Percentiles rank a stretch among this genome's conserved stretches.
Evolutionary conservation across 2,797 vertebrate species (phyloP).

Genomic region (Stomatorhinus walkeri): DNA sequence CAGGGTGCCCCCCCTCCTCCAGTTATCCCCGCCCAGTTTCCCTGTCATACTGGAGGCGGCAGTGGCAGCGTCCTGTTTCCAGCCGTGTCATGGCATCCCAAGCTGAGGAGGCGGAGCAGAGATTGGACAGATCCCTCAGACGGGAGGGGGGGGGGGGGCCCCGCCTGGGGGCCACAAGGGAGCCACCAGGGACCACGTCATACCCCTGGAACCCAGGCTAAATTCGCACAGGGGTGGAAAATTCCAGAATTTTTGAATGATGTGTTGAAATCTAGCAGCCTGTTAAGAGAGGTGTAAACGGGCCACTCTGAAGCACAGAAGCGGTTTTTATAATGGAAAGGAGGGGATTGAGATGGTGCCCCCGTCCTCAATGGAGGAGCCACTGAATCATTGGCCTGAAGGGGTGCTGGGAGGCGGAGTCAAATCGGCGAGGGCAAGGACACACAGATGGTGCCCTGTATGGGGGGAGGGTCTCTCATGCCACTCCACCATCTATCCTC

Average conservation of each 20-base stretch:
- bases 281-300: neutral
- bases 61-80: neutral
- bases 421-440: constrained; percentile 33
- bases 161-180: neutral
- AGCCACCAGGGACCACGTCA: neutral
- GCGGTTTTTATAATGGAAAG: neutral
- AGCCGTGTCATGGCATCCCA: neutral
- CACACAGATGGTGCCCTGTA: constrained; percentile 50
- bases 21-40: neutral
- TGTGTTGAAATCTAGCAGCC: neutral
- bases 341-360: neutral
- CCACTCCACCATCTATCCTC: neutral
- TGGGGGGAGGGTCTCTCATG: neutral
- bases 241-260: neutral
- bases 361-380: constrained; percentile 35
- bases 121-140: neutral
- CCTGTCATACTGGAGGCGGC: neutral
- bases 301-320: neutral
- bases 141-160: neutral
- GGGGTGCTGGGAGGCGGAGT: neutral
- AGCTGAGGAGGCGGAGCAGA: neutral
- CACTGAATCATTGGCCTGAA: constrained; percentile 55
- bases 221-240: neutral
- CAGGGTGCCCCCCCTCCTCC: neutral
- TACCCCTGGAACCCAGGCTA: neutral